Conservation (phyloP, 2,797 vertebrate genomes). For the Halcyon leucocephala region DNA sequence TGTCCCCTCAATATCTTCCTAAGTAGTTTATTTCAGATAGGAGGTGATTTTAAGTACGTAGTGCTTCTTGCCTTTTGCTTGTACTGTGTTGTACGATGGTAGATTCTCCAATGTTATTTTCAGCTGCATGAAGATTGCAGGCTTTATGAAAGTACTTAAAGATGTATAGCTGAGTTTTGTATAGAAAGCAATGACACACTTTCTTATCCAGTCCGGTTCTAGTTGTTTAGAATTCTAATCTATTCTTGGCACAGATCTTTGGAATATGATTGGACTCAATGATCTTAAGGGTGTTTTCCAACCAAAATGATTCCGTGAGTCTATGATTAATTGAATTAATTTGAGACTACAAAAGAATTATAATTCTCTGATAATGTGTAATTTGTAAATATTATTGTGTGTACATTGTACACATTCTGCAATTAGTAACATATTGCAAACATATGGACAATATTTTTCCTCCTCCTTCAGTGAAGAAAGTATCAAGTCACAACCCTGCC, state of each 20-base stretch:
- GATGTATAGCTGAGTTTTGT: background rate
- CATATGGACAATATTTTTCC: background rate
- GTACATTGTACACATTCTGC: background rate
- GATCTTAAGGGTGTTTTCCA: background rate
- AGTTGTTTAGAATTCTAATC: background rate
- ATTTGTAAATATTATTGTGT: background rate
- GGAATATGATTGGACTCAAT: background rate
- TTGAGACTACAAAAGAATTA: background rate
- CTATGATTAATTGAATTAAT: background rate
- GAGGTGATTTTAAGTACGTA: background rate
- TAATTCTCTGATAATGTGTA: background rate
- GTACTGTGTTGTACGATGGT: background rate
- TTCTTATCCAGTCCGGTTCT: background rate
- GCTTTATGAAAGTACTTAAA: background rate
- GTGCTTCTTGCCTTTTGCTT: background rate
- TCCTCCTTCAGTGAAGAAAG: background rate
- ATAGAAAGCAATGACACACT: background rate
- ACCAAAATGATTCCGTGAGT: background rate
- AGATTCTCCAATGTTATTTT: background rate
- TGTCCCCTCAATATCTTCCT: background rate
- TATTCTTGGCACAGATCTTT: background rate
- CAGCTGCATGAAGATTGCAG: background rate
- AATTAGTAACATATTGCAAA: background rate
- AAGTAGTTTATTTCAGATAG: background rate
- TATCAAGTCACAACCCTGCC: background rate